phyloP scores from a whole-genome alignment of 2,797 vertebrate species.

The Balearica regulorum region DNA sequence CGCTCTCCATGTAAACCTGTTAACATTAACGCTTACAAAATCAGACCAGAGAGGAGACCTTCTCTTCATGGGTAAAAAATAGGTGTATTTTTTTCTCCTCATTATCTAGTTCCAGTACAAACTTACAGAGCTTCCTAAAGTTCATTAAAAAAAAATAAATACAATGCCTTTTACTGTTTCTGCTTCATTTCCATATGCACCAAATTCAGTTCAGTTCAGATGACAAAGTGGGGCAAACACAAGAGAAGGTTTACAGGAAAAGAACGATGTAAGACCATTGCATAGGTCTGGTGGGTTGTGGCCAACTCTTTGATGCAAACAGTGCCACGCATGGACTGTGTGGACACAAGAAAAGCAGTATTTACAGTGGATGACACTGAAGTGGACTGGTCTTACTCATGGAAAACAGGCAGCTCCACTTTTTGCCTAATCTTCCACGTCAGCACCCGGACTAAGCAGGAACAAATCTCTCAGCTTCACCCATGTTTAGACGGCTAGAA shows the following conservation, averaged over 20 bases:
- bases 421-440: neutral
- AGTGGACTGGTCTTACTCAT: neutral
- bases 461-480: neutral
- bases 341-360: neutral
- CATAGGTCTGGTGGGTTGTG: neutral
- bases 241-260: neutral
- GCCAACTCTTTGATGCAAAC: neutral
- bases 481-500: neutral
- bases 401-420: neutral
- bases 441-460: neutral
- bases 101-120: neutral
- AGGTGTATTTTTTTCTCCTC: neutral
- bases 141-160: neutral
- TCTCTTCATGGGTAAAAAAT: neutral
- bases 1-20: neutral
- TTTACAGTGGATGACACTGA: neutral
- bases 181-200: neutral
- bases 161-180: neutral
- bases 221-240: neutral
- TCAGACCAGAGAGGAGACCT: neutral
- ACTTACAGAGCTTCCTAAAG: neutral
- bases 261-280: neutral
- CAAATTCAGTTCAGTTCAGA: neutral
- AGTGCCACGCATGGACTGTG: fast-evolving
- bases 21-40: neutral